These are phyloP conservation scores for Caenorhabditis wallacei DNA, from an alignment of 2,888 invertebrate genomes.

Conservation along the genomic window DNA sequence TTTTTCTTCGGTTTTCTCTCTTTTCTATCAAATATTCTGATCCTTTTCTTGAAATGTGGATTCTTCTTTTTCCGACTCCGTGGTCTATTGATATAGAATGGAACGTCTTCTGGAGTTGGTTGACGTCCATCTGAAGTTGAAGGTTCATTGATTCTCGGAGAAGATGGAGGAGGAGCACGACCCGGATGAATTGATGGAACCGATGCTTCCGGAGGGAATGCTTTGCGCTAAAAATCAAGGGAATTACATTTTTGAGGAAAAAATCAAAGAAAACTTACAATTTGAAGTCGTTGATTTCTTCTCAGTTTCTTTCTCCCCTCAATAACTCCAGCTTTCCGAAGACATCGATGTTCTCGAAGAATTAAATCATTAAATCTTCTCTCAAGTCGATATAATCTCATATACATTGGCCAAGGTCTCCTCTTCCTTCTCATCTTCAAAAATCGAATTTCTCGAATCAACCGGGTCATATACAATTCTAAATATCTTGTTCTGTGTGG, in stretches of 20 bases:
- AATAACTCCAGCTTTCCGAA: slow-evolving; percentile 20
- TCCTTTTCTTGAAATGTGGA: not conserved
- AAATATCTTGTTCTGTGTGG: not conserved
- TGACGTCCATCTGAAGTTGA: slow-evolving; percentile 1
- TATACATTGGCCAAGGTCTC: slow-evolving; percentile 28
- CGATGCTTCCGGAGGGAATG: not conserved
- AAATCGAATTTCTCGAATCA: slow-evolving; percentile 44
- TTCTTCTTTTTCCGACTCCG: slow-evolving; percentile 5
- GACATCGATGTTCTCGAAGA: slow-evolving; percentile 11
- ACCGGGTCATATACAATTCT: slow-evolving; percentile 21
- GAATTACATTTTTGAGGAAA: not conserved
- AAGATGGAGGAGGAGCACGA: slow-evolving; percentile 20
- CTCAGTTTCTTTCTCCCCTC: not conserved
- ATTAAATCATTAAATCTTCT: not conserved
- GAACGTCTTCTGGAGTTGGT: not conserved
- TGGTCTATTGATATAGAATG: slow-evolving; percentile 13
- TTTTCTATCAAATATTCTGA: not conserved
- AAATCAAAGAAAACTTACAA: not conserved
- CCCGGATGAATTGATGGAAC: not conserved
- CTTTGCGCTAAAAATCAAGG: not conserved
- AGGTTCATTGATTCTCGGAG: slow-evolving; percentile 9
- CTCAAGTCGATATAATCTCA: slow-evolving; percentile 23
- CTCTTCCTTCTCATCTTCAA: slow-evolving; percentile 30
- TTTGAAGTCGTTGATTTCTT: not conserved
- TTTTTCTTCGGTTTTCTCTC: slow-evolving; percentile 13